Conservation (phyloP, 1,140 invertebrate genomes). For the Idris sp. region DNA sequence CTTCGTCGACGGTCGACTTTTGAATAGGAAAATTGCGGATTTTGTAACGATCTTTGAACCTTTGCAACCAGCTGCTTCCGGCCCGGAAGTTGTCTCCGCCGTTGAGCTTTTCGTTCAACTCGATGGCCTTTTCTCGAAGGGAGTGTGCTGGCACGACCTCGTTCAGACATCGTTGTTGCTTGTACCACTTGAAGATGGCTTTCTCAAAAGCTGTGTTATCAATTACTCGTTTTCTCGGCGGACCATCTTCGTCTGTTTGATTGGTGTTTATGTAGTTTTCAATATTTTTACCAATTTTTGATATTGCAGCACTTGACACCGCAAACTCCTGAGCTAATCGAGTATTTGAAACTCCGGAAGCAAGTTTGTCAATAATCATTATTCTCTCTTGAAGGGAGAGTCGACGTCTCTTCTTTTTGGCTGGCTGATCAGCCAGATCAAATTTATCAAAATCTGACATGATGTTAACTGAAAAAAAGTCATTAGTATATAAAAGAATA, state of each 20-base stretch:
- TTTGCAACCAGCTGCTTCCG: conserved; percentile 33
- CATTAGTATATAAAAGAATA: no score
- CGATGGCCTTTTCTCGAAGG: conserved; percentile 31
- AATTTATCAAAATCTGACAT: conserved; percentile 21
- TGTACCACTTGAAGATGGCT: conserved; percentile 49
- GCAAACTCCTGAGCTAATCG: conserved; percentile 35
- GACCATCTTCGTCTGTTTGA: conserved; percentile 2
- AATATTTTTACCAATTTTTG: conserved; percentile 47
- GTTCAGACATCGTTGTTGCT: conserved; percentile 33
- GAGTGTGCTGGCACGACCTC: conserved; percentile 22
- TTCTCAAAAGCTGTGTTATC: conserved; percentile 41
- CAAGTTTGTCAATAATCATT: conserved; percentile 38
- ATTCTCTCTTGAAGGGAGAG: conserved; percentile 44
- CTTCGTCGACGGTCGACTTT: conserved; percentile 27
- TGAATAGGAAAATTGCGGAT: conserved; percentile 25
- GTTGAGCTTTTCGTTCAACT: conserved; percentile 40
- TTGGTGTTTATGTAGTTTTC: conserved; percentile 44
- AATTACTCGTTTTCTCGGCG: conserved; percentile 5
- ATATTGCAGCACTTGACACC: conserved; percentile 28
- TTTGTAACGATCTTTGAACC: conserved; percentile 40
- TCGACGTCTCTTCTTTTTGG: conserved; percentile 31
- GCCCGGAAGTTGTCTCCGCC: conserved; percentile 25
- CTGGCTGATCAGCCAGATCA: conserved; percentile 3
- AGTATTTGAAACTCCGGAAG: conserved; percentile 32
- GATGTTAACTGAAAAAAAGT: no score